Evolutionary conservation across 1,140 invertebrate species (phyloP), one percentile per base, ranked within the genome.

Genomic region (Thalassaphorura encarpata): DNA sequence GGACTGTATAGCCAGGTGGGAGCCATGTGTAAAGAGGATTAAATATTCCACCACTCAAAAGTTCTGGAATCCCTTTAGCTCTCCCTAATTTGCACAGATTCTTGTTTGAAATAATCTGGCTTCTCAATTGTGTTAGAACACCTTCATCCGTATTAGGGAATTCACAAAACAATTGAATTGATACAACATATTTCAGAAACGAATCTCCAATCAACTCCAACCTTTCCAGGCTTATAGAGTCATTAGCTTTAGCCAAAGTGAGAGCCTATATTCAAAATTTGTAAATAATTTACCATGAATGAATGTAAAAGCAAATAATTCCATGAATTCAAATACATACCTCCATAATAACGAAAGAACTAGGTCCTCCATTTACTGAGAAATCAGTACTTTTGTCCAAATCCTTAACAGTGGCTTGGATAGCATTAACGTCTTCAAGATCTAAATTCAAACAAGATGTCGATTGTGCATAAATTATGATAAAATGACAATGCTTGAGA

Each of bases 141-240:
- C 63, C 63, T 52, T 64, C 63, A 23, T 46, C 40, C 5, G 16
- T 29, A 0, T 26, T 19, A 0, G 52, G 50, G 39, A 58, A 64
- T 19, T 47, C 21, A 11, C 16, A 21, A 28, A 45, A 64, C 2
- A 64, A 8, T 18, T 50, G 45, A 0, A 46, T 48, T 1, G 58
- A 43, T 0, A 51, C 50, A 16, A 26, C 16, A n/a, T 45, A 56
- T 45, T 64, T 64, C 3, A 64, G 40, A 23, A 61, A 49, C 16
- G 63, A 61, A 53, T 64, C 63, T 4, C 63, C 63, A 4, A 64
- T 64, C 1, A 56, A 36, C 49, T 64, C 63, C n/a, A 64, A 27
- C 16, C 36, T 54, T 39, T 64, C 63, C 39, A 64, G 26, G 21
- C 29, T 53, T 1, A 59, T 0, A 2, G 4, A 3, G 31, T 64